Base-by-base conservation (phyloP, 2,113 vertebrate genomes). In the Rhineura floridana region DNA sequence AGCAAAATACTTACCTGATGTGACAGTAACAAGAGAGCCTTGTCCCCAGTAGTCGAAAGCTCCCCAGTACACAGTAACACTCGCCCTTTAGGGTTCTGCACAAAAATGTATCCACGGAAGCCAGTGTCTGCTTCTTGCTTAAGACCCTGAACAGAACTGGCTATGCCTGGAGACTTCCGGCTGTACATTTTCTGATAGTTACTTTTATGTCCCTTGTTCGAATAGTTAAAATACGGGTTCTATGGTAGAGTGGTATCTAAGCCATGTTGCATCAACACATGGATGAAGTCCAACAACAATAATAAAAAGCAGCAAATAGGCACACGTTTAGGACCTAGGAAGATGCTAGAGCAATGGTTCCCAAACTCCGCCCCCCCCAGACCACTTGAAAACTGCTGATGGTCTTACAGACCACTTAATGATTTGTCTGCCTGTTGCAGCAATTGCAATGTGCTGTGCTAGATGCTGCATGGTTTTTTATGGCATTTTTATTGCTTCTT, bases 1-100 rank as follows among this genome's bases (percentile, higher is more conserved):
- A 19, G 36, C 46, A 4, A 72, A 30, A 81, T 23, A 52, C 69
- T 82, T 85, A 91, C 83, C 87, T 85, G 83, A 67, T 44, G 28
- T 30, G 59, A 91, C 70, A 0, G 46, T 82, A 5, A 88, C 65
- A 10, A 9, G 62, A 9, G 69, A 76, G 1, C 90, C 86, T 75
- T 17, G 23, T 25, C 75, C 85, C 86, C 90, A 88, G 63, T 65
- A 63, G 55, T 59, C 55, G 21, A 59, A 59, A 59, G 55, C 55
- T 19, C 0, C 3, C 23, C 70, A 83, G 72, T 6, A 33, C 30
- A 39, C 70, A 65, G 44, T 83, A 3, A 39, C 9, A 28, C n/a
- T 73, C 30, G 36, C 10, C 23, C 42, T 12, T 62, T 15, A 46
- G 10, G 25, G n/a, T 1, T 21, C 30, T 39, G 48, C 2, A 5